phyloP scores from a whole-genome alignment of 2,113 vertebrate species.

The Albula goreensis region DNA sequence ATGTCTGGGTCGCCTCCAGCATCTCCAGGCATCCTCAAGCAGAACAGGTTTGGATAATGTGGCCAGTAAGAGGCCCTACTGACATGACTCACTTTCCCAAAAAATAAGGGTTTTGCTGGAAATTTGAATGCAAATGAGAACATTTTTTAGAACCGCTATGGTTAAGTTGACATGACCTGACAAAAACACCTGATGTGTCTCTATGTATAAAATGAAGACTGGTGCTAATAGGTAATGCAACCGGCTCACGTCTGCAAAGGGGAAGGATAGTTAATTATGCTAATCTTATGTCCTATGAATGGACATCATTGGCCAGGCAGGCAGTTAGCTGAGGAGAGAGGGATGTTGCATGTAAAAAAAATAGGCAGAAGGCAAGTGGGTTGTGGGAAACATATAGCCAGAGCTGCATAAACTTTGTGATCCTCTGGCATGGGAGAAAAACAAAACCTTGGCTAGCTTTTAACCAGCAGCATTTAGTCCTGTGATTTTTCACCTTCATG shows the following conservation, averaged over 20 bases:
- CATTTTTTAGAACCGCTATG: background rate
- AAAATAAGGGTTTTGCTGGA: background rate
- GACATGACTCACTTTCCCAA: background rate
- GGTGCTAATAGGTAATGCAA: slow-evolving; percentile 4
- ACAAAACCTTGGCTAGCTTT: slow-evolving; percentile 9
- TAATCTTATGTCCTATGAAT: background rate
- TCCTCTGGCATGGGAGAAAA: background rate
- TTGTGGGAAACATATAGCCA: background rate
- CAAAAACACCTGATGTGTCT: background rate
- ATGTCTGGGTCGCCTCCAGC: background rate
- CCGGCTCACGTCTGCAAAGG: background rate
- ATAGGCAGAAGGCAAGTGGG: background rate
- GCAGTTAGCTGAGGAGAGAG: background rate
- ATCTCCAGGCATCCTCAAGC: background rate
- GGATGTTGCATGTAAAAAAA: background rate
- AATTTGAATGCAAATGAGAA: background rate
- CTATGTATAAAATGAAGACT: background rate
- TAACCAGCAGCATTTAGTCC: slow-evolving; percentile 6
- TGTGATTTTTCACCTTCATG: slow-evolving; percentile 22
- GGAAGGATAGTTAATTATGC: background rate
- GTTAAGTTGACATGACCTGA: background rate
- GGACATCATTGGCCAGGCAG: background rate
- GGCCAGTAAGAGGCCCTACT: background rate
- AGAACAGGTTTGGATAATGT: background rate
- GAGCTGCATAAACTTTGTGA: slow-evolving; percentile 17